phyloP scores from a whole-genome alignment of 2,113 vertebrate genomes.

The Lophochroa leadbeateri region DNA sequence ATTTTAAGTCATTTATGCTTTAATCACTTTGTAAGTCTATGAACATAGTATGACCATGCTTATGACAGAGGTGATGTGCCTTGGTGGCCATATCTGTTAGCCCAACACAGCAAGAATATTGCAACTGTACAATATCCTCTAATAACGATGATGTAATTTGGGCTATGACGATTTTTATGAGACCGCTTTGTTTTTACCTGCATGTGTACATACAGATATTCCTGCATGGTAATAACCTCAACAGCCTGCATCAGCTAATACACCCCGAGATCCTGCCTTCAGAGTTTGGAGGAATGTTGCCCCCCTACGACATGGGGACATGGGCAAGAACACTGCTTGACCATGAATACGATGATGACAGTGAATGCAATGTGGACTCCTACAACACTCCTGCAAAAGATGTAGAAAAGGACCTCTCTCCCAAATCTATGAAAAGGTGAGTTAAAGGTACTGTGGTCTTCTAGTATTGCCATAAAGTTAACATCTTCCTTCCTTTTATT shows the following conservation, averaged over 20 bases:
- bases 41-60: not conserved
- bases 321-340: conserved; percentile 98
- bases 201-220: conserved; percentile 84
- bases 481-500: not conserved
- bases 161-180: not conserved
- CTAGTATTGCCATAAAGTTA: not conserved
- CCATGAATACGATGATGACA: conserved; percentile 97
- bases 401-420: conserved; percentile 90
- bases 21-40: not conserved
- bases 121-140: not conserved
- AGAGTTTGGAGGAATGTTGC: conserved; percentile 97
- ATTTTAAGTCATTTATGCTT: not conserved
- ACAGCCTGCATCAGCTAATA: conserved; percentile 95
- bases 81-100: not conserved
- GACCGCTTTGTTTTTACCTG: not conserved
- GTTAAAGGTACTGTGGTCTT: not conserved
- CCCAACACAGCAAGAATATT: not conserved
- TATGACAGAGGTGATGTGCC: not conserved
- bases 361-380: conserved; percentile 88
- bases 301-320: conserved; percentile 97
- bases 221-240: conserved; percentile 98
- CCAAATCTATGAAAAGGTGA: conserved; percentile 97
- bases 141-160: not conserved
- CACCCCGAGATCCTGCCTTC: conserved; percentile 97
- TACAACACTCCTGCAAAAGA: conserved; percentile 89